Percentiles rank a stretch among this genome's conserved stretches.
These are phyloP conservation scores for Sweltsa coloradensis DNA, from an alignment of 1,140 invertebrate species.

Conservation along the genomic window DNA sequence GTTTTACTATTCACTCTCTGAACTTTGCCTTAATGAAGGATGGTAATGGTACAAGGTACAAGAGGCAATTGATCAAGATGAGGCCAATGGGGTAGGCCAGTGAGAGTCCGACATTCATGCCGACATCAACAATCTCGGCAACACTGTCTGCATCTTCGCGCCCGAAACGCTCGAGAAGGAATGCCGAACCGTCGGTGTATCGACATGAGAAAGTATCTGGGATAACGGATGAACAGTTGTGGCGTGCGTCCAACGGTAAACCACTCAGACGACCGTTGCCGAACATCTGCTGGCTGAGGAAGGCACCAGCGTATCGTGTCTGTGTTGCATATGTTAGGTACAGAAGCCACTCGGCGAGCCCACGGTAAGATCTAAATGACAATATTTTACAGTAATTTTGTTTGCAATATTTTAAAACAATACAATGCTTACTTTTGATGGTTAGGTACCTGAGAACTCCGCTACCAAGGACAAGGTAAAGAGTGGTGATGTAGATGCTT, in stretches of 20 bases:
- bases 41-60: conserved; percentile 75
- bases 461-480: conserved; percentile 62
- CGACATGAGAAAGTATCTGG: conserved; percentile 44
- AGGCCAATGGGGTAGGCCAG: conserved; percentile 71
- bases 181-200: conserved; percentile 58
- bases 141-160: conserved; percentile 43
- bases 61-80: conserved; percentile 67
- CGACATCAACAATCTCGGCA: conserved; percentile 48
- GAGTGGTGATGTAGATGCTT: conserved; percentile 58
- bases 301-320: conserved; percentile 59
- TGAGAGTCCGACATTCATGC: conserved; percentile 68
- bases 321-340: conserved; percentile 68
- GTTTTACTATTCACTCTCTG: conserved; percentile 64
- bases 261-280: conserved; percentile 1
- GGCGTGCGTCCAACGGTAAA: conserved; percentile 32
- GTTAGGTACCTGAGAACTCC: conserved; percentile 57
- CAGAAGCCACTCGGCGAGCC: conserved; percentile 64
- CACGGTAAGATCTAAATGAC: conserved; percentile 31
- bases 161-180: conserved; percentile 58
- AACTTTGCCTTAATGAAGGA: conserved; percentile 83
- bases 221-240: conserved; percentile 38
- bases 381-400: conserved; percentile 1
- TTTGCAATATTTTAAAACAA: background rate
- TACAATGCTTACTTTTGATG: background rate
- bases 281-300: conserved; percentile 55